These are phyloP conservation scores for Pangasianodon hypophthalmus DNA, from an alignment of 2,113 vertebrate species.

Conservation along the genomic window DNA sequence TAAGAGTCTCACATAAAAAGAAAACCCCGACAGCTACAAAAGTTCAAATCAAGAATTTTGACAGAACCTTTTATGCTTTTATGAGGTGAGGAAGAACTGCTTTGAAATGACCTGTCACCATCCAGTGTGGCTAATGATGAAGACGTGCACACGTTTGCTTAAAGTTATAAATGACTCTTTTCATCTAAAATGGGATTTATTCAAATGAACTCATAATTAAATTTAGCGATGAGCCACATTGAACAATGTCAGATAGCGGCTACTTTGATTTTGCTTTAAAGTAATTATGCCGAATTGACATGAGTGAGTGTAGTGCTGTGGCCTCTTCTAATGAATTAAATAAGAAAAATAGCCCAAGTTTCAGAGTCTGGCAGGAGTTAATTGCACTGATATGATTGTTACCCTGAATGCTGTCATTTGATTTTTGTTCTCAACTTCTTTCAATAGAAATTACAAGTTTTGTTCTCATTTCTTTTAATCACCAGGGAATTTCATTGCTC, in stretches of 20 bases:
- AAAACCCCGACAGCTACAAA: background rate
- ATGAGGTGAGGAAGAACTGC: slow-evolving; percentile 23
- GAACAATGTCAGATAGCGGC: slow-evolving; percentile 76
- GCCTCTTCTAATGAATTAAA: slow-evolving; percentile 80
- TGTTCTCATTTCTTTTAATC: slow-evolving; percentile 61
- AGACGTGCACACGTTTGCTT: slow-evolving; percentile 63
- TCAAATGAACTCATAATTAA: slow-evolving; percentile 80
- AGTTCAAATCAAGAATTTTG: slow-evolving; percentile 3
- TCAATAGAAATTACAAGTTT: slow-evolving; percentile 23
- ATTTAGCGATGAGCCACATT: slow-evolving; percentile 75
- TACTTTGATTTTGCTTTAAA: slow-evolving; percentile 80
- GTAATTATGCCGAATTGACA: slow-evolving; percentile 80
- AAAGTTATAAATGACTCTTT: slow-evolving; percentile 69
- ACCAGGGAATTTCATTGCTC: slow-evolving; percentile 45
- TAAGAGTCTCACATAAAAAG: background rate
- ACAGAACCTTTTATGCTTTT: background rate
- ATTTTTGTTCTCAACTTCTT: slow-evolving; percentile 63
- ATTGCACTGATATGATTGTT: slow-evolving; percentile 74
- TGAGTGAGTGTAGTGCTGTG: slow-evolving; percentile 76
- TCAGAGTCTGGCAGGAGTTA: slow-evolving; percentile 76
- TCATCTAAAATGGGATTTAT: slow-evolving; percentile 80
- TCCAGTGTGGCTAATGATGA: slow-evolving; percentile 65
- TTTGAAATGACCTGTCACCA: slow-evolving; percentile 68
- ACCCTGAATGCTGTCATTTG: slow-evolving; percentile 72
- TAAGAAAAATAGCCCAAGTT: slow-evolving; percentile 80